These are phyloP conservation scores for Epizoanthus illoricatus DNA, from an alignment of 92 coral and sea anemone genomes.

Conservation along the genomic window DNA sequence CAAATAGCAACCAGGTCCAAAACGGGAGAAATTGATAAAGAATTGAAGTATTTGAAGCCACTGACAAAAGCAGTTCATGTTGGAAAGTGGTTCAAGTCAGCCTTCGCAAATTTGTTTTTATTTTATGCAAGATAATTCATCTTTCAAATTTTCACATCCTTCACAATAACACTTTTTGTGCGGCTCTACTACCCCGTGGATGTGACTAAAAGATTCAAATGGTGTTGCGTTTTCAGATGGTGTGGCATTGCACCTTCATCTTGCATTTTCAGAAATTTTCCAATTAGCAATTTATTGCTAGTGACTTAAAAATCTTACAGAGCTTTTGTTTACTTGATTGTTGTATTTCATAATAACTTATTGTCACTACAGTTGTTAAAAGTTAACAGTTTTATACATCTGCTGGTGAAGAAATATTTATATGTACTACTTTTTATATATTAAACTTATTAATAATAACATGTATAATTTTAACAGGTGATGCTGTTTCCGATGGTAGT, in stretches of 20 bases:
- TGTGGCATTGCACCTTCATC: conserved; percentile 10
- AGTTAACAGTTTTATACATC: too few relatives aligned
- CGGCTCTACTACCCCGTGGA: conserved; percentile 53
- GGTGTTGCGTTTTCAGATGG: conserved; percentile 23
- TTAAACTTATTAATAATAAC: too few relatives aligned
- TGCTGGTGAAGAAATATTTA: too few relatives aligned
- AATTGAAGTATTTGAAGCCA: conserved; percentile 22
- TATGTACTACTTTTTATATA: too few relatives aligned
- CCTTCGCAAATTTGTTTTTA: conserved; percentile 41
- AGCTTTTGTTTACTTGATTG: too few relatives aligned
- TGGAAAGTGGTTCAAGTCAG: conserved; percentile 47
- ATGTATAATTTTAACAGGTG: conserved; percentile 29
- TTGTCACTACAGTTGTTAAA: too few relatives aligned
- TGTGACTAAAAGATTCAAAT: conserved; percentile 38
- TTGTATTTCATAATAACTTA: too few relatives aligned
- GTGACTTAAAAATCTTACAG: too few relatives aligned
- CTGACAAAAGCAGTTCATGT: conserved; percentile 51
- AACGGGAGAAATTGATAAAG: conserved; percentile 3
- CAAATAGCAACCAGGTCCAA: conserved; percentile 8
- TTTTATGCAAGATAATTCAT: conserved; percentile 17
- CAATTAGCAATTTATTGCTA: too few relatives aligned
- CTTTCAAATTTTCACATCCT: conserved; percentile 39
- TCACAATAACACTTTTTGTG: conserved; percentile 42
- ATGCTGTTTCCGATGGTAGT: conserved; percentile 56
- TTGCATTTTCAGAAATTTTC: too few relatives aligned